Percentiles rank a stretch among this genome's conserved stretches.
Conservation (phyloP, 2,888 invertebrate species). For the Melanotus villosus region DNA sequence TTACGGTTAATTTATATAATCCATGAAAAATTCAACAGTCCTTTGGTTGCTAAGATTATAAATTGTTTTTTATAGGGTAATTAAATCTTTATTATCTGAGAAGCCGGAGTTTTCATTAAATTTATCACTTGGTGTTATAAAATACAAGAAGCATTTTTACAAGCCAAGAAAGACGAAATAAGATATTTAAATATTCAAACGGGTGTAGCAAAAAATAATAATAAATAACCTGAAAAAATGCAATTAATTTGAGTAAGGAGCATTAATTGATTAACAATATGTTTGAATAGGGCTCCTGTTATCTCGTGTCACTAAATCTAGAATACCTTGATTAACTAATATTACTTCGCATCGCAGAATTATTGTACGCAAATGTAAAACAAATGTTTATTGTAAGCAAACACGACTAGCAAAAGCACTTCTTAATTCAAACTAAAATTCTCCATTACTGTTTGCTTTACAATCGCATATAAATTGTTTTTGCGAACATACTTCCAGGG, state of each 20-base stretch:
- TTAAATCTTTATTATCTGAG: slow-evolving; percentile 1
- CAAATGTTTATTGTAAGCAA: not conserved
- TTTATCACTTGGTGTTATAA: slow-evolving; percentile 13
- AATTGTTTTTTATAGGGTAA: slow-evolving; percentile 6
- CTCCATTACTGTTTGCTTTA: not conserved
- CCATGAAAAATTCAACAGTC: too few relatives aligned
- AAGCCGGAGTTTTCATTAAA: slow-evolving; percentile 4
- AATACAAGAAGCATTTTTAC: too few relatives aligned
- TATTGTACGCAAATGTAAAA: not conserved
- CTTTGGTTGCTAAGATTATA: not conserved
- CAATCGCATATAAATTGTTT: slow-evolving; percentile 4
- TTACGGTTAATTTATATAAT: too few relatives aligned
- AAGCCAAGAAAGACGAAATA: too few relatives aligned
- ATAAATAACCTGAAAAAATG: too few relatives aligned
- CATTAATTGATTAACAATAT: not conserved
- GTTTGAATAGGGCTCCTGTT: not conserved
- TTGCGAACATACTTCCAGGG: not conserved
- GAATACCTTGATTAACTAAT: not conserved
- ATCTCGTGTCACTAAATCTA: too few relatives aligned
- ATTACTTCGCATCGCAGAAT: not conserved
- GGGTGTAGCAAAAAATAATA: too few relatives aligned
- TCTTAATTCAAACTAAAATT: not conserved
- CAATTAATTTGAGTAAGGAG: not conserved
- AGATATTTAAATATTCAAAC: too few relatives aligned
- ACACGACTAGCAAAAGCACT: not conserved